Conservation (phyloP, 2,888 invertebrate genomes). For the Sesia bembeciformis region DNA sequence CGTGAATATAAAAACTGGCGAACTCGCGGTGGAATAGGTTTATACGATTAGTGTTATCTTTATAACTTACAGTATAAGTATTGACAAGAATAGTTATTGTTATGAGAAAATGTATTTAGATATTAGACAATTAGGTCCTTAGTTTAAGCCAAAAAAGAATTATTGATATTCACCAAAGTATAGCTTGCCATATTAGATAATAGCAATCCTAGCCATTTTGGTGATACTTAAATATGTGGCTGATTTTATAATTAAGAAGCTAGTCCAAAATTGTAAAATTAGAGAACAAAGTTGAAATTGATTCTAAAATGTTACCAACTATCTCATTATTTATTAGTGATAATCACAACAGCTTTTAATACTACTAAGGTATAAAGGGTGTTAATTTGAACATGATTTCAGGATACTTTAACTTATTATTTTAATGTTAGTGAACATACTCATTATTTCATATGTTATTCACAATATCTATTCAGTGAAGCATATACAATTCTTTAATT, state of each 20-base stretch:
- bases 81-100: neutral
- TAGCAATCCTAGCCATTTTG: conserved; percentile 25
- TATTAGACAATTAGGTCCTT: conserved; percentile 2
- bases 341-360: too few relatives aligned
- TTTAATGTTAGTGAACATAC: neutral
- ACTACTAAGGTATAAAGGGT: too few relatives aligned
- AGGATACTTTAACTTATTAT: neutral
- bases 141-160: conserved; percentile 35
- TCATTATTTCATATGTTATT: neutral
- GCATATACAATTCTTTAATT: too few relatives aligned
- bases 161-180: conserved; percentile 63
- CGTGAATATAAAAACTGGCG: conserved; percentile 60
- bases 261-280: conserved; percentile 27
- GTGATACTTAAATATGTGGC: neutral
- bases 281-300: neutral
- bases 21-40: conserved; percentile 35
- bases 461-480: too few relatives aligned
- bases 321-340: neutral
- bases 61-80: neutral
- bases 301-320: neutral
- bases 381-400: neutral
- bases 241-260: conserved; percentile 7
- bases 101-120: neutral
- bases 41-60: neutral
- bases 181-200: conserved; percentile 70